phyloP scores from a whole-genome alignment of 2,888 invertebrate genomes.

The Drosophila borealis region DNA sequence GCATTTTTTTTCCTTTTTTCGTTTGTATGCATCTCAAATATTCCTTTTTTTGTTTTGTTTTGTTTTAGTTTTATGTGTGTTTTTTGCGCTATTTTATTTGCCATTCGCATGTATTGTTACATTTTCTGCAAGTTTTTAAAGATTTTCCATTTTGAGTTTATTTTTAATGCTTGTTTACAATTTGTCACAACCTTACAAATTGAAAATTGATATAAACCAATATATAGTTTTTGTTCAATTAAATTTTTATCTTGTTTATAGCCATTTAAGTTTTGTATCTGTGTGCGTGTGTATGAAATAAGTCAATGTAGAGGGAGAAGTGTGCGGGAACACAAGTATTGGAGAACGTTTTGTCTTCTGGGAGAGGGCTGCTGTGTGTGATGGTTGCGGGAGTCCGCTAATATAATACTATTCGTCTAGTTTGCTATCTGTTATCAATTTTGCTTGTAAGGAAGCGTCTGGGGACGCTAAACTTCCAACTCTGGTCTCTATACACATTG shows the following conservation, averaged over 20 bases:
- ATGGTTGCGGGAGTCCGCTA: slow-evolving; percentile 54
- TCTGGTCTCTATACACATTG: slow-evolving; percentile 73
- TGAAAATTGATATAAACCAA: slow-evolving; percentile 84
- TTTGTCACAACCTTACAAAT: slow-evolving; percentile 85
- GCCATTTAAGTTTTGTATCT: slow-evolving; percentile 30
- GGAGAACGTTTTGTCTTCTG: slow-evolving; percentile 34
- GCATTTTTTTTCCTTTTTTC: slow-evolving; percentile 65
- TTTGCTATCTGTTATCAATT: slow-evolving; percentile 65
- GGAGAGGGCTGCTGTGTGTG: slow-evolving; percentile 23
- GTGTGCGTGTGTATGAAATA: slow-evolving; percentile 34
- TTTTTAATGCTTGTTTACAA: slow-evolving; percentile 84
- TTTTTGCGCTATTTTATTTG: slow-evolving; percentile 68
- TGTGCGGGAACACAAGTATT: slow-evolving; percentile 25
- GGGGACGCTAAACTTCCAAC: slow-evolving; percentile 47
- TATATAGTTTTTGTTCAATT: slow-evolving; percentile 62
- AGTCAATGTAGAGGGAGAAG: slow-evolving; percentile 15
- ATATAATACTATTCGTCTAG: slow-evolving; percentile 66
- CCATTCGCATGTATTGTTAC: slow-evolving; percentile 77
- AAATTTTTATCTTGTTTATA: slow-evolving; percentile 53
- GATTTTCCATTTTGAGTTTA: slow-evolving; percentile 66
- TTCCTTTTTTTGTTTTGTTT: slow-evolving; percentile 48
- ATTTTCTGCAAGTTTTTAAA: slow-evolving; percentile 65
- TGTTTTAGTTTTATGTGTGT: slow-evolving; percentile 52
- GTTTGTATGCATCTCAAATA: slow-evolving; percentile 75
- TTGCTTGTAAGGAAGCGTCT: slow-evolving; percentile 68